A percentile compares a stretch with the other conserved stretches of the same genome.
These are phyloP conservation scores for Leptopilina myrica DNA, from an alignment of 2,888 invertebrate genomes.

Conservation along the genomic window DNA sequence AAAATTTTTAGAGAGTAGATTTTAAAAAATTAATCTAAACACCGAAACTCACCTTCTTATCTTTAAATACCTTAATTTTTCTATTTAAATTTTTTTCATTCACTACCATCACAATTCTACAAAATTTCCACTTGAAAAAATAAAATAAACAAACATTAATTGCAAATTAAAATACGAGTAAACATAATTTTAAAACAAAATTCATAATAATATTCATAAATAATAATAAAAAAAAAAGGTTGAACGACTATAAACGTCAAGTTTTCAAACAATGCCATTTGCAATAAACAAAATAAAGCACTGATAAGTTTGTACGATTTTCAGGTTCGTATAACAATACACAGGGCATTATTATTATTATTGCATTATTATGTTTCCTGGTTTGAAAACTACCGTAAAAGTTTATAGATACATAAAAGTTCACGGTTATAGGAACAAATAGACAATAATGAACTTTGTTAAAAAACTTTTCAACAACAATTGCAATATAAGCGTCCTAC, in stretches of 20 bases:
- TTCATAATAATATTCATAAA: neutral
- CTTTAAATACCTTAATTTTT: no score
- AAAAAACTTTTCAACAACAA: constrained; percentile 1
- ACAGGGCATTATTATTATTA: constrained; percentile 7
- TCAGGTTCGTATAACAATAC: constrained; percentile 27
- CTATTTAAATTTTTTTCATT: no score
- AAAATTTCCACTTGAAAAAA: no score
- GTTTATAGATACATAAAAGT: constrained; percentile 9
- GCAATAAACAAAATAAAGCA: neutral
- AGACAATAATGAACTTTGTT: neutral
- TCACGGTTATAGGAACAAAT: neutral
- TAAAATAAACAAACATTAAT: no score
- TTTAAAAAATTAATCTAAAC: no score
- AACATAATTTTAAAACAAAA: neutral
- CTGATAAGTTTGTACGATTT: neutral
- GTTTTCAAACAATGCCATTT: neutral
- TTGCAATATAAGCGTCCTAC: neutral
- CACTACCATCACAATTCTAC: no score
- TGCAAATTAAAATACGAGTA: no score
- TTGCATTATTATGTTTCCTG: neutral
- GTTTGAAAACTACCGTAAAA: constrained; percentile 30
- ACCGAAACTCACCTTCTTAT: no score
- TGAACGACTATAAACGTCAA: neutral
- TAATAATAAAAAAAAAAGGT: neutral
- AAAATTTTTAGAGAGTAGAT: no score